Conservation (phyloP, 1,140 invertebrate species). For the Diorhabda carinulata region DNA sequence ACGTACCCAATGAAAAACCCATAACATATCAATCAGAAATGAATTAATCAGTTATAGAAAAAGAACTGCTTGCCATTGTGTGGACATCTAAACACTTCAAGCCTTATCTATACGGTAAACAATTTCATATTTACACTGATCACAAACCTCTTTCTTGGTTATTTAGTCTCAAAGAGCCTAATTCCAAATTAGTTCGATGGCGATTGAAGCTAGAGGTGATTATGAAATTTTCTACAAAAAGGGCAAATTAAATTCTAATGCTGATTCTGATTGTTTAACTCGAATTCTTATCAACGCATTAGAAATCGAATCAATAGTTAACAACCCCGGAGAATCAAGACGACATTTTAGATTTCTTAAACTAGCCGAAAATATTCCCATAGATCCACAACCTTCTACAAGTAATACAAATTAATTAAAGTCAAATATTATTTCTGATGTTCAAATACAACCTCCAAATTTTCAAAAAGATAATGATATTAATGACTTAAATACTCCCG, state of each 20-base stretch:
- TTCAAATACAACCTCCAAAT: neutral
- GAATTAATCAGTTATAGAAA: neutral
- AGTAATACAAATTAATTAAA: neutral
- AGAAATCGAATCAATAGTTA: neutral
- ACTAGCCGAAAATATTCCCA: neutral
- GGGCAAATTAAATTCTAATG: constrained; percentile 18
- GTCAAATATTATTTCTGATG: constrained; percentile 10
- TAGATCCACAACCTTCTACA: constrained; percentile 11
- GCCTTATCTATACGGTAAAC: constrained; percentile 28
- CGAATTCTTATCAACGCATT: constrained; percentile 8
- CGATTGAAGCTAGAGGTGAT: constrained; percentile 19
- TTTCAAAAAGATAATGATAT: constrained; percentile 9
- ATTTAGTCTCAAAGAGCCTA: constrained; percentile 24
- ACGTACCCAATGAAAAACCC: neutral
- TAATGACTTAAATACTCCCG: constrained; percentile 4
- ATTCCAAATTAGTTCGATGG: constrained; percentile 22
- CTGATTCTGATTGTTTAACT: constrained; percentile 20
- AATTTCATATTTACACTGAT: constrained; percentile 28
- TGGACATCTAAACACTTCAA: constrained; percentile 31
- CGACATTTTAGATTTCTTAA: constrained; percentile 32
- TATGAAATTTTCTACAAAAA: constrained; percentile 24
- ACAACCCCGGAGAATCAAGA: constrained; percentile 37
- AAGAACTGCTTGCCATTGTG: constrained; percentile 43
- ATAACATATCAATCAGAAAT: constrained; percentile 29
- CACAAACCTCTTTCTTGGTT: constrained; percentile 38